Base-by-base conservation (phyloP, 2,113 vertebrate genomes). In the Gnathonemus longibarbis region DNA sequence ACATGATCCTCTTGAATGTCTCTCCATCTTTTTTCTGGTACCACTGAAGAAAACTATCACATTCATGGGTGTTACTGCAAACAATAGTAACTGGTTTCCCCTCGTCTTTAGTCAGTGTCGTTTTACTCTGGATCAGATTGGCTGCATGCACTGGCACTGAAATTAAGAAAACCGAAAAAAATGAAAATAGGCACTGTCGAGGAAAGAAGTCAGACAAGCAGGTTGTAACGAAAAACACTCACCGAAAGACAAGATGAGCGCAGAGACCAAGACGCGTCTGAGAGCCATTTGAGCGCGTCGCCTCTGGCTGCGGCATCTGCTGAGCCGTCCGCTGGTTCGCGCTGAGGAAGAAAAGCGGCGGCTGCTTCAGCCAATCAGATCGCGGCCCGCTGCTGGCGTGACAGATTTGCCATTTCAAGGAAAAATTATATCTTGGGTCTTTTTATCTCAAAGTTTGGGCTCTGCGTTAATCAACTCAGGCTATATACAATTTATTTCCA, bases 11-110 rank as follows among this genome's bases (percentile, higher is more conserved):
- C 27, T 80, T 91, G 0, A 90, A 70, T 0, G 48, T 3, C 58
- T 91, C 52, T 74, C 80, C 87, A 1, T 89, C 89, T 58, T 87
- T 91, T 7, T 87, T 88, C 80, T 90, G 87, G 45, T 91, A 91
- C 89, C 89, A 91, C 49, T 90, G 87, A 58, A 91, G 21, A 24
- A 89, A 77, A 1, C 2, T 0, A 2, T 0, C 0, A 35, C 87
- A 90, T 39, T 7, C 1, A 5, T 4, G 84, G 87, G 89, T 91
- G 90, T 77, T 39, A 45, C 84, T 90, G 89, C 35, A 92, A 0
- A 11, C 84, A n/a, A 92, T 48, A 21, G 24, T 2, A 9, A 27
- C 84, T 17, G 3, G 50, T 80, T 86, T 91, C 6, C 10, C 19
- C 9, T 0, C 1, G 3, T n/a, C 1, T 62, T n/a, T 66, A 24